A percentile compares a stretch with the other conserved stretches of the same genome.
phyloP scores from a whole-genome alignment of 2,888 invertebrate species.

The Diaprepes abbreviatus region DNA sequence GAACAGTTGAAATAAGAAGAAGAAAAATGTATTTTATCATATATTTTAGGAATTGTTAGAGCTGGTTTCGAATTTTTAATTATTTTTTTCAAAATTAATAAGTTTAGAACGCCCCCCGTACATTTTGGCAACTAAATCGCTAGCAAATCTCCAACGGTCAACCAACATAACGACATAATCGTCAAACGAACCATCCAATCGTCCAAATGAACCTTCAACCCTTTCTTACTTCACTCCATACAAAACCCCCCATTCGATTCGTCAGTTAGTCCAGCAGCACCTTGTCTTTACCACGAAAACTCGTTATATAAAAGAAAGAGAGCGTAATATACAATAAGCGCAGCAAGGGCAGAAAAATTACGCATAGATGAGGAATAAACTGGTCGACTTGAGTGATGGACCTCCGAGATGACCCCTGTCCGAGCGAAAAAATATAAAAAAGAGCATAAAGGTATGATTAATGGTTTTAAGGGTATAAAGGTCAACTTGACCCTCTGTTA shows the following conservation, averaged over 20 bases:
- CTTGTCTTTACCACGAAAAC: neutral
- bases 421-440: conserved; percentile 44
- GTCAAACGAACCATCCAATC: conserved; percentile 50
- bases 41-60: no score
- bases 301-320: conserved; percentile 7
- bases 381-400: conserved; percentile 60
- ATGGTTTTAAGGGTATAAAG: conserved; percentile 67
- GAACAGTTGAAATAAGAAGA: no score
- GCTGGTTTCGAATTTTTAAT: no score
- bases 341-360: neutral
- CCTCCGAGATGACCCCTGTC: conserved; percentile 60
- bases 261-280: neutral
- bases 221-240: neutral
- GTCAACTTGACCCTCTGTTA: conserved; percentile 66
- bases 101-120: conserved; percentile 28
- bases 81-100: no score
- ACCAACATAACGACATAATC: conserved; percentile 68
- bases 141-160: conserved; percentile 53
- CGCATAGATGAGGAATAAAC: conserved; percentile 46
- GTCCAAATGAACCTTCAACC: conserved; percentile 37
- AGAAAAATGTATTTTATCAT: no score
- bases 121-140: conserved; percentile 47
- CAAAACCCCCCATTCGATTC: neutral
- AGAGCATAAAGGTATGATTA: conserved; percentile 67
- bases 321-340: conserved; percentile 7